Base-by-base conservation (phyloP, 2,797 vertebrate species). In the Malurus leucopterus region DNA sequence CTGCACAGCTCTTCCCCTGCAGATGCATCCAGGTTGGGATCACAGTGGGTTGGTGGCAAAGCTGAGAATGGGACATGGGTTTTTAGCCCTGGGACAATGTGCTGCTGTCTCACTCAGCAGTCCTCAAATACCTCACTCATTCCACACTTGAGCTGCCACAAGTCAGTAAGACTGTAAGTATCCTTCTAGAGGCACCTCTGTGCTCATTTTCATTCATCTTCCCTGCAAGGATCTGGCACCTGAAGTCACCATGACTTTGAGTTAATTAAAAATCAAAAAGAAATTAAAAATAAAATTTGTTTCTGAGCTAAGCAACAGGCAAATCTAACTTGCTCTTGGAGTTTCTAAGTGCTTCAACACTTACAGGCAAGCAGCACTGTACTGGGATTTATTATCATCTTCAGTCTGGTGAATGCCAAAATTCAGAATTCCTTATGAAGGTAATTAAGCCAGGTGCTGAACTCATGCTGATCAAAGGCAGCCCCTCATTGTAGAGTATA, bases 71-170 rank as follows among this genome's bases (percentile, higher is more conserved):
- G 32, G 50, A 59, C 36, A 8, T 1, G 1, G 29, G 49, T 82
- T 72, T 34, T 51, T 41, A 75, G 26, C 20, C 24, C n/a, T 0
- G 0, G 38, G 49, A 90, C 63, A 81, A 83, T 1, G 13, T 49
- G 70, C 79, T 91, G 67, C 79, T 91, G 79, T 67, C 70, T 87
- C 72, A 15, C 36, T 64, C 67, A 32, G 86, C 73, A 55, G 55
- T 23, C 49, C 67, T 49, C 41, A 32, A 55, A 84, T 57, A 69
- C 44, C 41, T 83, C 51, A 49, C 2, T 12, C 79, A 50, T 70
- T 80, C 76, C 71, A 53, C 54, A 67, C 30, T 17, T 8, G 8
- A 49, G 21, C 4, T 88, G 16, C 80, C 13, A 38, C 0, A 0
- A 51, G 14, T 23, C 43, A 77, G 30, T 1, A 63, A 46, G 19